Percentiles rank a stretch among this genome's conserved stretches.
phyloP scores from a whole-genome alignment of 2,113 vertebrate genomes.

The Callocephalon fimbriatum region DNA sequence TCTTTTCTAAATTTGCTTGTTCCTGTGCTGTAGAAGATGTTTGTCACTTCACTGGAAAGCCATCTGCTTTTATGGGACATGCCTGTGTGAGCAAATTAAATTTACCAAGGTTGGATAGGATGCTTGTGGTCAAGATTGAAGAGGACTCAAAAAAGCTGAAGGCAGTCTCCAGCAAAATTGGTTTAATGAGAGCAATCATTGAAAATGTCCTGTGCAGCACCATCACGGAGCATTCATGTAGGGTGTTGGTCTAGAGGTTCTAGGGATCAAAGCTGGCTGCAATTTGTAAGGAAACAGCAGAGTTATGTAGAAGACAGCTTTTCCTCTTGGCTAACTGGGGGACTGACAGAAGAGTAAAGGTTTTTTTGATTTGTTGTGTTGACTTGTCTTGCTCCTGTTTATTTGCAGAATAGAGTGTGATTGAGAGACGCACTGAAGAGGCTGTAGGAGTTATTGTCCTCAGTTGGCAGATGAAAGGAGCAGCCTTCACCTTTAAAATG shows the following conservation, averaged over 20 bases:
- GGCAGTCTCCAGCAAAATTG: background rate
- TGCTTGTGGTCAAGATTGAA: background rate
- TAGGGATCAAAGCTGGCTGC: background rate
- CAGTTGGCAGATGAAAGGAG: background rate
- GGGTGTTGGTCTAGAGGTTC: background rate
- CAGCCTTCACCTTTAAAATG: background rate
- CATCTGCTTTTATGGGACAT: background rate
- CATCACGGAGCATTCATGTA: background rate
- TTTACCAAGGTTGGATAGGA: background rate
- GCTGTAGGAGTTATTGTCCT: background rate
- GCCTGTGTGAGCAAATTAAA: background rate
- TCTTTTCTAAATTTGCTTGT: background rate
- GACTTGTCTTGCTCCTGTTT: background rate
- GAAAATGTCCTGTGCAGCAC: too few species aligned
- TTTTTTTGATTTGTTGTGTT: background rate
- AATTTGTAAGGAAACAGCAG: background rate
- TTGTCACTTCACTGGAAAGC: background rate
- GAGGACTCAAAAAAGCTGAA: background rate
- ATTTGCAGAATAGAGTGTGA: background rate
- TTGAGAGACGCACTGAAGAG: background rate
- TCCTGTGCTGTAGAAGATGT: background rate
- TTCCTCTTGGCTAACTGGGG: background rate
- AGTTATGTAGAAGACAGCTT: background rate
- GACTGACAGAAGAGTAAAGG: background rate
- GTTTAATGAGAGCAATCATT: background rate